A percentile compares a stretch with the other conserved stretches of the same genome.
Conservation (phyloP, 2,888 invertebrate species). For the Drosophila crucigera region DNA sequence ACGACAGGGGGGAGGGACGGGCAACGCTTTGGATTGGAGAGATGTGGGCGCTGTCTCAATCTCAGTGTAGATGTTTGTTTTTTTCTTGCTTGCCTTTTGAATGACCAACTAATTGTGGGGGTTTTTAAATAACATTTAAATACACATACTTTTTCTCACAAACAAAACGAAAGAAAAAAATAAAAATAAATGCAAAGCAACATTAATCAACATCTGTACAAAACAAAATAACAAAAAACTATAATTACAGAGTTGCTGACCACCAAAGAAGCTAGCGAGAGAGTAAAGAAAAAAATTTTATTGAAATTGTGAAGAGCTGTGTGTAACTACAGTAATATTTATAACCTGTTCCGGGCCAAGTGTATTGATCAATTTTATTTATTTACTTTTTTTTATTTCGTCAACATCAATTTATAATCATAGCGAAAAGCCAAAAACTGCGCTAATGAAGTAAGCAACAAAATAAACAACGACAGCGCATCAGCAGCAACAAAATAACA, state of each 20-base stretch:
- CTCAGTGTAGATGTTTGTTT: conserved; percentile 67
- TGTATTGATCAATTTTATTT: conserved; percentile 48
- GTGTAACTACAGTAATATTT: conserved; percentile 13
- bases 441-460: conserved; percentile 73
- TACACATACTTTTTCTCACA: conserved; percentile 11
- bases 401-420: conserved; percentile 67
- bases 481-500: conserved; percentile 23
- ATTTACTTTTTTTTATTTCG: conserved; percentile 36
- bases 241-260: conserved; percentile 19
- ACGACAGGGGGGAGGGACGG: conserved; percentile 12
- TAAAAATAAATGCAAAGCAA: conserved; percentile 17
- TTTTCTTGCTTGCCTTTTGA: conserved; percentile 15
- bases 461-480: conserved; percentile 25
- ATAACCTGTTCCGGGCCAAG: conserved; percentile 64
- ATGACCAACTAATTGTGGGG: conserved; percentile 55
- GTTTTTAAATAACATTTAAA: conserved; percentile 1
- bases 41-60: conserved; percentile 49
- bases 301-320: conserved; percentile 35
- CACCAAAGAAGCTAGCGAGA: conserved; percentile 22
- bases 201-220: conserved; percentile 41
- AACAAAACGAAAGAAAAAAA: not conserved
- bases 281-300: conserved; percentile 1
- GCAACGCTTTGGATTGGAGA: conserved; percentile 1
- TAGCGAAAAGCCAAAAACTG: conserved; percentile 42
- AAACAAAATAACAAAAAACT: conserved; percentile 12